Conservation (phyloP, 2,113 vertebrate genomes). For the Gulo gulo region DNA sequence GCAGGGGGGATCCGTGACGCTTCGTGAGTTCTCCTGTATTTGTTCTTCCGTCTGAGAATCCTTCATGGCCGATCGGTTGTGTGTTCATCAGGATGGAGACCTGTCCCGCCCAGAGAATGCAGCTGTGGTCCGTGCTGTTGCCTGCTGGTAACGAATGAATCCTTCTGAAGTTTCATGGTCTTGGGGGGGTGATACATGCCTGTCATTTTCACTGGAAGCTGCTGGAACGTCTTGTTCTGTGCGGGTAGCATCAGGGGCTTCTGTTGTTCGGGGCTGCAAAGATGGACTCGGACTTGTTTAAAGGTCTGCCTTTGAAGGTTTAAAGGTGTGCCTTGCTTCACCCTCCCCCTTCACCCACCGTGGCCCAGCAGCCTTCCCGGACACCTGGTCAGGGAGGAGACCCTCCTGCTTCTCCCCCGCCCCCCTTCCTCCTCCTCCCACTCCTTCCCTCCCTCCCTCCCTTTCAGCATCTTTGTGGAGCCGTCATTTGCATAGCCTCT, state of each 20-base stretch:
- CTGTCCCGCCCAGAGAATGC: neutral
- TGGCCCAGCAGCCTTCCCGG: neutral
- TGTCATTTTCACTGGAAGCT: neutral
- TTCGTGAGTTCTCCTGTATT: fast-evolving
- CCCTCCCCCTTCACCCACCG: fast-evolving
- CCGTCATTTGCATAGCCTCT: neutral
- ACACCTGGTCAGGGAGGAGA: neutral
- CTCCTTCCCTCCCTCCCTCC: neutral
- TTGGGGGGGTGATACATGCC: neutral
- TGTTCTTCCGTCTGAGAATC: neutral
- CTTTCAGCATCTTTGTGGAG: neutral
- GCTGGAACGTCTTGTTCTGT: neutral
- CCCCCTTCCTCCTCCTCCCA: neutral
- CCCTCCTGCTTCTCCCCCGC: too few relatives aligned
- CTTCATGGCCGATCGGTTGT: neutral
- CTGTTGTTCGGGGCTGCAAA: neutral
- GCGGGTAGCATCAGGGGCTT: fast-evolving
- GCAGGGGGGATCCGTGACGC: neutral
- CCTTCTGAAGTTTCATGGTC: neutral
- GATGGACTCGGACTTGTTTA: neutral
- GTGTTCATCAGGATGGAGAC: neutral
- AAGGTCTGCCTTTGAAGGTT: too few relatives aligned
- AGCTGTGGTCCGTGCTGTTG: fast-evolving
- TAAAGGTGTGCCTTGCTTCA: too few relatives aligned
- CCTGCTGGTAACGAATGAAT: neutral